Conservation (phyloP, 2,113 vertebrate genomes). For the Gnathonemus longibarbis region DNA sequence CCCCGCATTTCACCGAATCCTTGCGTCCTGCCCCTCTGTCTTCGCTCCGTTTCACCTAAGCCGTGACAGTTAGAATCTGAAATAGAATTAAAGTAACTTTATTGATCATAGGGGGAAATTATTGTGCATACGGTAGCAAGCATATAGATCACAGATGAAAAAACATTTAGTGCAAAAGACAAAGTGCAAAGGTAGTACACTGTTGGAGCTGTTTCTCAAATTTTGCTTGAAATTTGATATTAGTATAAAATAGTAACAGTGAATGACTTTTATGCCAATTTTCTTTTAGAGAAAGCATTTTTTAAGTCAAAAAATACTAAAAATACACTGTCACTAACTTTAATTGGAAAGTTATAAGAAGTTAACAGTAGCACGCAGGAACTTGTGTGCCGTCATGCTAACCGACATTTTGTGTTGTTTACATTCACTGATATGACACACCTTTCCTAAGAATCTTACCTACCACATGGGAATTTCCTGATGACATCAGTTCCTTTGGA, state of each 20-base stretch:
- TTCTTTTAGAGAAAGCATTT: background rate
- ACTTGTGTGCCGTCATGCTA: background rate
- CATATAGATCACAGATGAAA: background rate
- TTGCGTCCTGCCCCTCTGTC: too few relatives aligned
- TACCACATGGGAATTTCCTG: background rate
- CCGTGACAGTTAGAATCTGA: background rate
- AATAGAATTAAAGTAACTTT: background rate
- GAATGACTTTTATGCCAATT: background rate
- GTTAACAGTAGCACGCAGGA: background rate
- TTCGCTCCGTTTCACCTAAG: too few relatives aligned
- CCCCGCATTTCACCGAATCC: too few relatives aligned
- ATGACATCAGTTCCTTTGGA: background rate
- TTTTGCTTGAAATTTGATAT: background rate
- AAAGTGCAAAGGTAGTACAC: background rate
- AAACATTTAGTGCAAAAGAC: background rate
- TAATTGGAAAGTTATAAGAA: background rate
- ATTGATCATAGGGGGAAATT: background rate
- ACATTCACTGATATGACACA: background rate
- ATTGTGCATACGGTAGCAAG: background rate
- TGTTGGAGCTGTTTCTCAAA: background rate
- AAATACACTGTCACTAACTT: background rate
- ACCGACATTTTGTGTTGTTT: background rate
- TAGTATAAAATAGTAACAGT: background rate
- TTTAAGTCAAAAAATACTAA: background rate
- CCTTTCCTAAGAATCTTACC: background rate